Base-by-base conservation (phyloP, 2,113 vertebrate genomes). In the human region DNA sequence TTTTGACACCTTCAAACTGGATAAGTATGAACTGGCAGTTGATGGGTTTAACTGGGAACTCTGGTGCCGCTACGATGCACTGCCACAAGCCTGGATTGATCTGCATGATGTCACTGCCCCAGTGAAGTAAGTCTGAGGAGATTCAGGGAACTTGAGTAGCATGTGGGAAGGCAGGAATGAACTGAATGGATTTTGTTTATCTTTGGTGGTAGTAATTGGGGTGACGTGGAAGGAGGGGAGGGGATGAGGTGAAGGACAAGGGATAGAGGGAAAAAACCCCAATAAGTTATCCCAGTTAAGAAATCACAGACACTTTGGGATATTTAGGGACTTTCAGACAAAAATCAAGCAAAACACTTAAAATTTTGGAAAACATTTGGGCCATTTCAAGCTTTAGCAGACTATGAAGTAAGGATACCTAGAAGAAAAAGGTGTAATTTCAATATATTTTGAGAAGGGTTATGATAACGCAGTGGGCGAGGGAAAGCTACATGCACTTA, bases 1-100 rank as follows among this genome's bases (percentile, higher is more conserved):
- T 35, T 98, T 98, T 80, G 97, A 98, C 61, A 97, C 97, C 48
- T 98, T 98, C 2, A 9, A 96, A 20, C 35, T 98, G 82, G 0
- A 30, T 2, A 94, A 81, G 22, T 97, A 97, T 23, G 1, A 3
- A 0, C 5, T 97, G 87, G 96, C 96, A 4, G 96, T 90, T 38
- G 94, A 97, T 48, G 96, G 98, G 30, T 98, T 98, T 96, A 90
- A 96, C 87, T 98, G 98, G 98, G 48, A 94, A 10, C 96, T 98
- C 1, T 98, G 98, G 97, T 98, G 98, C 75, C 76, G 81, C 75
- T 98, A 97, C 11, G 97, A 98, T 52, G 0, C 23, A 23, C 22
- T 94, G 45, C 96, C 98, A 64, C 10, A 32, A 48, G 89, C 78
- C 25, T 97, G 97, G 97, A 25, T 93, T 6, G 79, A 73, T 35